Evolutionary conservation across 2,113 vertebrate genomes (phyloP).

Genomic region (Vidua chalybeata): DNA sequence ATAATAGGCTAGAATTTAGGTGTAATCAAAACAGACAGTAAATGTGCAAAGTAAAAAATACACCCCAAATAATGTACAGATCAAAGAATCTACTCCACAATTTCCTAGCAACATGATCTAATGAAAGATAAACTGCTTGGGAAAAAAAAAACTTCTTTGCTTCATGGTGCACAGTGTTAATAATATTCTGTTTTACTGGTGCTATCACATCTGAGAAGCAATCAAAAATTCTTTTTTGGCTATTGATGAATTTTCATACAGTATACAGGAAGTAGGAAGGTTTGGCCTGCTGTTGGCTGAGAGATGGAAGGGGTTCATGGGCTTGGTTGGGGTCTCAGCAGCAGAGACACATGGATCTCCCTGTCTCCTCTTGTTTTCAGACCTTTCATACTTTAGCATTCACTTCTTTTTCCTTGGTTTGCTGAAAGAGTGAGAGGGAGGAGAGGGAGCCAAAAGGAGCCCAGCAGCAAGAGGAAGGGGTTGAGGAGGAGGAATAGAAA

Average conservation of each 20-base stretch:
- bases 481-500: neutral
- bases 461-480: fast-evolving
- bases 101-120: neutral
- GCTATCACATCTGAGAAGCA: neutral
- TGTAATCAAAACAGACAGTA: neutral
- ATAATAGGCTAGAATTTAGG: neutral
- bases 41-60: neutral
- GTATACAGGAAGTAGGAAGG: neutral
- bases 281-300: neutral
- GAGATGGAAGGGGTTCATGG: fast-evolving
- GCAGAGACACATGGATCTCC: fast-evolving
- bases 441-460: neutral
- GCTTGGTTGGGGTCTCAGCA: neutral
- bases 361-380: neutral
- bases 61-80: neutral
- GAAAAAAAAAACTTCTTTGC: neutral
- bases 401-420: neutral
- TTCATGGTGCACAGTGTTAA: neutral
- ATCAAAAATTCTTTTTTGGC: neutral
- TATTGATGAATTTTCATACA: neutral
- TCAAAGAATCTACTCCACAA: neutral
- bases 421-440: neutral
- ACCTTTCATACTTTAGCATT: neutral
- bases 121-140: neutral
- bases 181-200: too few relatives aligned